Evolutionary conservation across 2,113 vertebrate species (phyloP), one percentile per base, ranked within the genome.

Genomic region (Maccullochella peelii): DNA sequence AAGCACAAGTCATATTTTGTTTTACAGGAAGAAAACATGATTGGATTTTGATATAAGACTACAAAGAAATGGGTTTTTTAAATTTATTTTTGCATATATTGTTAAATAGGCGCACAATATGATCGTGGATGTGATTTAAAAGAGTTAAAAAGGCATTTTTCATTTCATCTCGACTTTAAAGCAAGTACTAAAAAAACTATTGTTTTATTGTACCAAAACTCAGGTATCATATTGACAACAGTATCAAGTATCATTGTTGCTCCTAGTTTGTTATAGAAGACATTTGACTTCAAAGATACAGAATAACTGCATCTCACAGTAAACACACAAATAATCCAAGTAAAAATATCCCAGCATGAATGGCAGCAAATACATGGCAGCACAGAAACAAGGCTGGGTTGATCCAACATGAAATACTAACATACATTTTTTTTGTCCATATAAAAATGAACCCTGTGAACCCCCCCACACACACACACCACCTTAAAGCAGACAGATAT

Each of bases 401-500:
- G 18, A 79, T 25, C 25, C 57, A 62, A 20, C 36, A 42, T 69
- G 11, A 77, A 82, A 68, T 25, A 70, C 16, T 15, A 58, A 58
- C 23, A 3, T 12, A n/a, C 8, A 66, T 71, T 42, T 42, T 42
- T 83, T 67, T 73, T 33, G 49, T 73, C 61, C 38, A 73, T 38
- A 49, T 69, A 14, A 52, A 71, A 83, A 83, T 30, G 4, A 75
- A 36, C 30, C 44, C 47, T 25, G 25, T 15, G 1, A 71, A 30
- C 5, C 33, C 23, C 20, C 20, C 18, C 55, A n/a, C 33, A 2
- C 30, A 33, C 30, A 23, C n/a, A 61, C 54, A 49, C 38, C 73
- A 66, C 69, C 42, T 72, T 54, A 14, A 65, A 75, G 59, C 73
- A 83, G 61, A 77, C 76, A 44, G 33, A 75, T 63, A n/a, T 67